A percentile compares a stretch with the other conserved stretches of the same genome.
Evolutionary conservation across 2,888 invertebrate species (phyloP).

Genomic region (Diaprepes abbreviatus): DNA sequence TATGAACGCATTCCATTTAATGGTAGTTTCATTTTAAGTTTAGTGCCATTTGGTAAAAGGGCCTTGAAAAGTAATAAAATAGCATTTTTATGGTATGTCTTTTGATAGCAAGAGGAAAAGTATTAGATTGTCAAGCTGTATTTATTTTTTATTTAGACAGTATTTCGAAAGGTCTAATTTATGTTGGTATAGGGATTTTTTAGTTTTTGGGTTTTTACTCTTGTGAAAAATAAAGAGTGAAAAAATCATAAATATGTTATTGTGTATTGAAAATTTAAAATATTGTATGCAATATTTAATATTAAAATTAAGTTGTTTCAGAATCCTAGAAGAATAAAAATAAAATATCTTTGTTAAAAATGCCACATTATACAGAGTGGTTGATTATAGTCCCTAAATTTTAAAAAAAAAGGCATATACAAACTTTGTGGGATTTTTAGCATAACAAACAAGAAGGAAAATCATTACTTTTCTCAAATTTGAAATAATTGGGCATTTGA

Average conservation of each 20-base stretch:
- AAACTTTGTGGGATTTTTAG: no score
- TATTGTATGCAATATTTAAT: background rate
- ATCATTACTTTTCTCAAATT: no score
- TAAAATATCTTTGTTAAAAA: no score
- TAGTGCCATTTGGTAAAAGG: slow-evolving; percentile 62
- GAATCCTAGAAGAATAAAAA: no score
- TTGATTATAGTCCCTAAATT: no score
- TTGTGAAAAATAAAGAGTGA: slow-evolving; percentile 3
- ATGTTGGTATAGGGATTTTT: slow-evolving; percentile 28
- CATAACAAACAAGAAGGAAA: no score
- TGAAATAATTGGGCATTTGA: no score
- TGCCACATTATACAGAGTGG: no score
- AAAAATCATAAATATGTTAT: background rate
- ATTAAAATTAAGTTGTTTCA: no score
- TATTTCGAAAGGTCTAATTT: slow-evolving; percentile 35
- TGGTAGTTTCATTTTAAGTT: slow-evolving; percentile 58
- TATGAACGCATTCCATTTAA: slow-evolving; percentile 59
- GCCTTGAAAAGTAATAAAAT: slow-evolving; percentile 46
- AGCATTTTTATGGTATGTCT: slow-evolving; percentile 34
- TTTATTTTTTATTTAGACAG: slow-evolving; percentile 38
- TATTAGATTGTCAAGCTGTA: slow-evolving; percentile 28
- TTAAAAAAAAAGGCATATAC: no score
- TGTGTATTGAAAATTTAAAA: background rate
- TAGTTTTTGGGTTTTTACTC: slow-evolving; percentile 25
- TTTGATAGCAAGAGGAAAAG: slow-evolving; percentile 15